These are phyloP conservation scores for Tholera decimalis DNA, from an alignment of 2,888 invertebrate genomes.

Conservation along the genomic window DNA sequence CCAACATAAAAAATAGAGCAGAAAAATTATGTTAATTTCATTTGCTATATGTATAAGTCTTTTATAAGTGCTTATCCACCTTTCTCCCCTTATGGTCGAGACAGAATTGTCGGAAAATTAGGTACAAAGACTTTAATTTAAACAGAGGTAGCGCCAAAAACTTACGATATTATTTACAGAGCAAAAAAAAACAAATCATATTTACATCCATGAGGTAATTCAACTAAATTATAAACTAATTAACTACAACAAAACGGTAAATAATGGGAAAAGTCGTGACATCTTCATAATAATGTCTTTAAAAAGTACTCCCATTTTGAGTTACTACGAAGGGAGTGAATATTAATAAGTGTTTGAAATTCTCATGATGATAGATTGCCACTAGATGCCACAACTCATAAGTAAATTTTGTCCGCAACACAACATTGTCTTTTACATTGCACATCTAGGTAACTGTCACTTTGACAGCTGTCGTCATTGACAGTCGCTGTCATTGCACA, in stretches of 20 bases:
- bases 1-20: too few relatives aligned
- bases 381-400: conserved; percentile 69
- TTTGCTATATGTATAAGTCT: too few relatives aligned
- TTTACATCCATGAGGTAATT: conserved; percentile 73
- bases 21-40: too few relatives aligned
- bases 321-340: neutral
- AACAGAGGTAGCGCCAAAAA: conserved; percentile 48
- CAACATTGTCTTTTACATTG: conserved; percentile 72
- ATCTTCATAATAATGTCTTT: conserved; percentile 2
- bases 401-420: conserved; percentile 69
- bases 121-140: conserved; percentile 7
- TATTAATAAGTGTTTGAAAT: neutral
- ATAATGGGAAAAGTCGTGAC: conserved; percentile 30
- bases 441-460: conserved; percentile 68
- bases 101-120: conserved; percentile 11
- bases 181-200: conserved; percentile 51
- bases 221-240: conserved; percentile 57
- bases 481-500: conserved; percentile 67
- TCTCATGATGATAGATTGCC: neutral
- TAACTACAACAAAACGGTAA: conserved; percentile 53
- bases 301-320: neutral
- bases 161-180: conserved; percentile 63
- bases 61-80: neutral
- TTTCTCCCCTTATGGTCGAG: conserved; percentile 13
- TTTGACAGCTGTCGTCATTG: conserved; percentile 66